These are phyloP conservation scores for Acanthurus tractus DNA, from an alignment of 2,797 vertebrate genomes.

Conservation along the genomic window DNA sequence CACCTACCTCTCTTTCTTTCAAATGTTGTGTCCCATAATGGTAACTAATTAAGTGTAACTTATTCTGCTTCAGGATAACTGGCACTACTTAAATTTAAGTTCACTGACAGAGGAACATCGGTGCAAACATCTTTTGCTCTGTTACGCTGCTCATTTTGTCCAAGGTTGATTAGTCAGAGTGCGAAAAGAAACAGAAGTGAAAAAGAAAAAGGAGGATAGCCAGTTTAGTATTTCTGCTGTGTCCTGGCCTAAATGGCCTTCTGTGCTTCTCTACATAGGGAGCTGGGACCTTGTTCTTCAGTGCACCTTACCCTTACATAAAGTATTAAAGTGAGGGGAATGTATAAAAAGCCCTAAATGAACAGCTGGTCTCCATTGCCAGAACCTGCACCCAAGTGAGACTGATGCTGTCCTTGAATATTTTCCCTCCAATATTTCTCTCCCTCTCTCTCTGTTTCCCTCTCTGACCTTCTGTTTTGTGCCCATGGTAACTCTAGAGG, in stretches of 20 bases:
- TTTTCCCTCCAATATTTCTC: slow-evolving; percentile 53
- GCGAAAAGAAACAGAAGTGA: neutral
- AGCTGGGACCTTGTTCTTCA: slow-evolving; percentile 39
- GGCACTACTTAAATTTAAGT: neutral
- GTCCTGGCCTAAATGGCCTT: slow-evolving; percentile 73
- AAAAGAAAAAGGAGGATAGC: slow-evolving; percentile 15
- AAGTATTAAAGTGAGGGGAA: slow-evolving; percentile 50
- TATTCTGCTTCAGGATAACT: slow-evolving; percentile 8
- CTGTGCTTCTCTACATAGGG: slow-evolving; percentile 37
- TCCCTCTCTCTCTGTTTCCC: slow-evolving; percentile 51
- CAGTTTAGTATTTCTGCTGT: slow-evolving; percentile 47
- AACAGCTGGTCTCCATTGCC: slow-evolving; percentile 71
- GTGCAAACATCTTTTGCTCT: neutral
- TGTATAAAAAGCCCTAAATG: slow-evolving; percentile 57
- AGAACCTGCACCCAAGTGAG: slow-evolving; percentile 64
- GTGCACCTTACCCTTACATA: slow-evolving; percentile 26
- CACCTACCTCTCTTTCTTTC: neutral
- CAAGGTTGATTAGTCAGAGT: slow-evolving; percentile 3
- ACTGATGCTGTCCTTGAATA: slow-evolving; percentile 70
- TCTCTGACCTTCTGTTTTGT: slow-evolving; percentile 80
- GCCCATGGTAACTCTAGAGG: slow-evolving; percentile 75
- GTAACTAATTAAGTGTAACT: slow-evolving; percentile 12
- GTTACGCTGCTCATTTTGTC: slow-evolving; percentile 11
- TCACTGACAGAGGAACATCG: slow-evolving; percentile 1
- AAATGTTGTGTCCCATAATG: slow-evolving; percentile 8